Evolutionary conservation across 2,888 invertebrate genomes (phyloP).

Genomic region (Gastrophysa polygoni): DNA sequence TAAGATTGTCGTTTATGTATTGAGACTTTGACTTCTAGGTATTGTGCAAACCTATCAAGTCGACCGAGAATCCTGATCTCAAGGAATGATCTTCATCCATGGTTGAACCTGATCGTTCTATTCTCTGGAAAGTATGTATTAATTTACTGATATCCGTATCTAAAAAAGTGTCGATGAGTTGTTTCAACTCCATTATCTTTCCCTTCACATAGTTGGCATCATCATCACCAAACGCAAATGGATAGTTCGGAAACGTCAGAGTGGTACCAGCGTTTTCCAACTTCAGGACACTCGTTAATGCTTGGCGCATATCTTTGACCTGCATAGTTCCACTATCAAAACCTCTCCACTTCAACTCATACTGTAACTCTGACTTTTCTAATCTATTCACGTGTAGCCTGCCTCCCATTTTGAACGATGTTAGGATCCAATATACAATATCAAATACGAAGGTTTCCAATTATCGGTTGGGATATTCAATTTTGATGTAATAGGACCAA

Average conservation of each 20-base stretch:
- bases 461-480: no score
- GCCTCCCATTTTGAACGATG: no score
- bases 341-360: neutral
- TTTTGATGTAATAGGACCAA: no score
- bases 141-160: constrained; percentile 1
- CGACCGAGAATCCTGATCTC: neutral
- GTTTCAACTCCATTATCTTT: neutral
- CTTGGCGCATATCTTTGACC: neutral
- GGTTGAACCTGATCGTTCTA: constrained; percentile 7
- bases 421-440: no score
- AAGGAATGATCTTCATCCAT: constrained; percentile 7
- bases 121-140: constrained; percentile 17
- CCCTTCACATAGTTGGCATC: neutral
- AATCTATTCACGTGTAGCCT: neutral
- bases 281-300: neutral
- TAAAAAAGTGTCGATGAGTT: neutral
- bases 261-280: neutral
- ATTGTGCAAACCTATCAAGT: constrained; percentile 7
- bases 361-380: neutral
- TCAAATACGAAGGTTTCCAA: no score
- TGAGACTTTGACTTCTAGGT: neutral
- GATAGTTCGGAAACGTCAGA: neutral
- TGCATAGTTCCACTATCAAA: neutral
- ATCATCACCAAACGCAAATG: neutral
- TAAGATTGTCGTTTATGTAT: neutral